Percentiles rank a stretch among this genome's conserved stretches.
phyloP scores from a whole-genome alignment of 2,888 invertebrate genomes.

The Hydrotaea diabolus region DNA sequence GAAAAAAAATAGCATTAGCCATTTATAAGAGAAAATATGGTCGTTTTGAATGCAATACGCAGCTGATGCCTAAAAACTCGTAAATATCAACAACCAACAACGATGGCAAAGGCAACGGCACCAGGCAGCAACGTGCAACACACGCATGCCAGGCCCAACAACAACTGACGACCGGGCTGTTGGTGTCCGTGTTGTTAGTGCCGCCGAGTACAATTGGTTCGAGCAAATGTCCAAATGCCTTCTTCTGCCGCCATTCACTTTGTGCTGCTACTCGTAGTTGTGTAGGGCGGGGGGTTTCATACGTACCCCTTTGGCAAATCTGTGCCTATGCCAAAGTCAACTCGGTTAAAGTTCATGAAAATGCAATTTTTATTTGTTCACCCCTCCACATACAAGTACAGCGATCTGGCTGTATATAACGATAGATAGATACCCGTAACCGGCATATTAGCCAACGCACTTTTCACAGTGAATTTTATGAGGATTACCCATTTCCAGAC shows the following conservation, averaged over 20 bases:
- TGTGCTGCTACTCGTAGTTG: too few species aligned
- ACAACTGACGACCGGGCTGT: conserved; percentile 13
- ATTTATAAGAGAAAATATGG: conserved; percentile 66
- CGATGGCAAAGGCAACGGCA: conserved; percentile 2
- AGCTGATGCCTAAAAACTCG: conserved; percentile 69
- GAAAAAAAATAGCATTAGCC: conserved; percentile 52
- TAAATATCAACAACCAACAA: conserved; percentile 60
- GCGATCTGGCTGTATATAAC: background rate
- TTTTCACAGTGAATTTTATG: conserved; percentile 59
- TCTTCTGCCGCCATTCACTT: background rate
- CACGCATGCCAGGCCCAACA: conserved; percentile 43
- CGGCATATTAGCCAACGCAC: conserved; percentile 60
- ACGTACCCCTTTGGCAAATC: conserved; percentile 68
- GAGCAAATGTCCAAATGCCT: conserved; percentile 32
- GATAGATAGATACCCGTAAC: conserved; percentile 2
- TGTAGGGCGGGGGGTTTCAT: too few species aligned
- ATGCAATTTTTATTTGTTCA: conserved; percentile 79
- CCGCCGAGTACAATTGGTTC: conserved; percentile 42
- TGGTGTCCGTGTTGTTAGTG: conserved; percentile 1
- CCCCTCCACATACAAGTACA: conserved; percentile 20
- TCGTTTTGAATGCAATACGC: conserved; percentile 65
- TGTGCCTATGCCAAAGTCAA: conserved; percentile 68
- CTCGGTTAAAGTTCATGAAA: conserved; percentile 78
- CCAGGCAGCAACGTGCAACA: conserved; percentile 34
- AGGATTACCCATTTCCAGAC: conserved; percentile 46